Conservation (phyloP, 2,113 vertebrate genomes). For the Clarias macrocephalus region DNA sequence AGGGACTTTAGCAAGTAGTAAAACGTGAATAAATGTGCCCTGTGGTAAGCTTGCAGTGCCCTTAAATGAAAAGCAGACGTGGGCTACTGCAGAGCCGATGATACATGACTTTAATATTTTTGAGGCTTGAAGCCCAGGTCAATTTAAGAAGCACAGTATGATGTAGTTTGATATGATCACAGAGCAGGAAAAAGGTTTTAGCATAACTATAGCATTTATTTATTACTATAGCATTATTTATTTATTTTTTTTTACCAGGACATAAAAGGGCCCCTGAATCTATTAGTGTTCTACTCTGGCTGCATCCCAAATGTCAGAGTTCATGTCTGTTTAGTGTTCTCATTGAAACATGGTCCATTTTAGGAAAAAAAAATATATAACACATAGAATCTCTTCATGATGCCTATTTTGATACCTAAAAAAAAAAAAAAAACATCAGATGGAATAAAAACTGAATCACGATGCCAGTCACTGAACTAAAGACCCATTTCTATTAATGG, state of each 20-base stretch:
- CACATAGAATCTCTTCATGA: background rate
- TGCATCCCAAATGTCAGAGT: constrained; percentile 6
- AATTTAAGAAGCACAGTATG: constrained; percentile 6
- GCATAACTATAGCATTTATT: background rate
- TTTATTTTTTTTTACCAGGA: constrained; percentile 11
- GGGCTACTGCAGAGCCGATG: constrained; percentile 23
- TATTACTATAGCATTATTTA: too few relatives aligned
- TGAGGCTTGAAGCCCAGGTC: constrained; percentile 18
- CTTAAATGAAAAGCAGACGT: constrained; percentile 36
- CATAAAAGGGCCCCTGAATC: background rate
- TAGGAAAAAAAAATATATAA: background rate
- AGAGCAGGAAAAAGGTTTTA: background rate
- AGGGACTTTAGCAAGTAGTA: constrained; percentile 25
- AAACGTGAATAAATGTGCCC: background rate
- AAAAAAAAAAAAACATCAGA: background rate
- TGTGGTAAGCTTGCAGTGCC: constrained; percentile 13
- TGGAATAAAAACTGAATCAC: background rate
- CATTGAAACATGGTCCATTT: constrained; percentile 4
- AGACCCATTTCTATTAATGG: background rate
- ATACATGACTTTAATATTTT: constrained; percentile 39
- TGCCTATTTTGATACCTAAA: background rate
- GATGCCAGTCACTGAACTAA: background rate
- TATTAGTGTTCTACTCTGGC: background rate
- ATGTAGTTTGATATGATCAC: constrained; percentile 23
- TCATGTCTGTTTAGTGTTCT: constrained; percentile 32